A percentile compares a stretch with the other conserved stretches of the same genome.
phyloP scores from a whole-genome alignment of 1,140 invertebrate genomes.

The Kradibia gibbosae region DNA sequence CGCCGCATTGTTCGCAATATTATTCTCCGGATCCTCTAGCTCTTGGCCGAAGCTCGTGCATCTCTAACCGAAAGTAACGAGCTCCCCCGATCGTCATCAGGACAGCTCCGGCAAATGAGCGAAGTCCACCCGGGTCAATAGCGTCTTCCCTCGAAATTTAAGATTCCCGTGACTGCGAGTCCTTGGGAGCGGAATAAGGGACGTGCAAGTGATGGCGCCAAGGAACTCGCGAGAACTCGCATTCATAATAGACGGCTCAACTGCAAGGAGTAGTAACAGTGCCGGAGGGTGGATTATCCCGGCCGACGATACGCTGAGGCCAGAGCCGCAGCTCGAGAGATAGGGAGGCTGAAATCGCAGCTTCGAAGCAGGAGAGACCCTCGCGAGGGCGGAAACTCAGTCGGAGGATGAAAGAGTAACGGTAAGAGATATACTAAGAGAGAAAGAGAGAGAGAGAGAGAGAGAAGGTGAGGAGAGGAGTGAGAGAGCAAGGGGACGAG shows the following conservation, averaged over 20 bases:
- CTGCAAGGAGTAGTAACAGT: neutral
- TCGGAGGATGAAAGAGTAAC: neutral
- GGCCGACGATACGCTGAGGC: neutral
- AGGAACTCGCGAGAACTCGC: neutral
- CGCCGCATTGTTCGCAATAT: no score
- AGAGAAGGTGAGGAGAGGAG: neutral
- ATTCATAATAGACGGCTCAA: neutral
- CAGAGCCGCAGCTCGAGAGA: neutral
- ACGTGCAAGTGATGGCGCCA: neutral
- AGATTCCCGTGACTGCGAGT: no score
- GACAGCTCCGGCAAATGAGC: neutral
- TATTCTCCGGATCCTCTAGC: no score
- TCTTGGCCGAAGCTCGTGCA: no score
- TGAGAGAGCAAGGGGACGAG: neutral
- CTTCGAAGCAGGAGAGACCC: neutral
- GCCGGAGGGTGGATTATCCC: neutral
- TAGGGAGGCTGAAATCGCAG: neutral
- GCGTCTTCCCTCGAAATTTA: neutral
- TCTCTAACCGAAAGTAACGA: neutral
- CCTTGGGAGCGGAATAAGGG: no score
- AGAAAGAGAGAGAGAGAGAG: constrained; percentile 8
- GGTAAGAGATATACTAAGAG: constrained; percentile 2
- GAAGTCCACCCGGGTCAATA: neutral
- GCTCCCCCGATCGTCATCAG: neutral
- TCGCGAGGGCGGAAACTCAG: neutral